A percentile compares a stretch with the other conserved stretches of the same genome.
phyloP scores from a whole-genome alignment of 2,797 vertebrate species.

The Crenichthys baileyi region DNA sequence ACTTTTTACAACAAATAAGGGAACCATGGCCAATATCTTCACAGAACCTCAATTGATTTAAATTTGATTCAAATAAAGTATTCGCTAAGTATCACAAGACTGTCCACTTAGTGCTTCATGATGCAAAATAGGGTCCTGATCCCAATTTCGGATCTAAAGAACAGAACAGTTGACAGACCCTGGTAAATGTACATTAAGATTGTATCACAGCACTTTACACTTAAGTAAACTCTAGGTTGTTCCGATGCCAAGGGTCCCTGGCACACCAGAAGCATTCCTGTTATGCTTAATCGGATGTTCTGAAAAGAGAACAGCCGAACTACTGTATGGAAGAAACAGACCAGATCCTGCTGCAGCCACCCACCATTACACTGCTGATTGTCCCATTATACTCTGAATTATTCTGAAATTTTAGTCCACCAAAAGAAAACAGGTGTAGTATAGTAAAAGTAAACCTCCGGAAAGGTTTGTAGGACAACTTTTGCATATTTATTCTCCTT shows the following conservation, averaged over 20 bases:
- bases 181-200: conserved; percentile 42
- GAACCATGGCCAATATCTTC: neutral
- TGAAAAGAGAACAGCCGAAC: conserved; percentile 46
- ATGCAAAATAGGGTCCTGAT: neutral
- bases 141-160: neutral
- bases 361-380: conserved; percentile 4
- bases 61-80: neutral
- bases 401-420: neutral
- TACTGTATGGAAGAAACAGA: conserved; percentile 54
- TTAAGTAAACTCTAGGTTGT: conserved; percentile 30
- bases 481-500: neutral
- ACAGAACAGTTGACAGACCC: conserved; percentile 22
- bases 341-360: conserved; percentile 35
- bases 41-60: too few relatives aligned
- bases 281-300: conserved; percentile 46
- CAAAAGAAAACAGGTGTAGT: neutral
- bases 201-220: conserved; percentile 38
- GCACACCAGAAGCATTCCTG: conserved; percentile 51
- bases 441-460: neutral
- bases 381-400: neutral
- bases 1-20: too few relatives aligned
- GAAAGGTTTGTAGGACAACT: neutral
- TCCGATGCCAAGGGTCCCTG: conserved; percentile 44
- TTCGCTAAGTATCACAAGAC: neutral
- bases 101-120: neutral